These are phyloP conservation scores for Benitochromis conjunctus DNA, from an alignment of 2,113 vertebrate genomes.

Conservation along the genomic window DNA sequence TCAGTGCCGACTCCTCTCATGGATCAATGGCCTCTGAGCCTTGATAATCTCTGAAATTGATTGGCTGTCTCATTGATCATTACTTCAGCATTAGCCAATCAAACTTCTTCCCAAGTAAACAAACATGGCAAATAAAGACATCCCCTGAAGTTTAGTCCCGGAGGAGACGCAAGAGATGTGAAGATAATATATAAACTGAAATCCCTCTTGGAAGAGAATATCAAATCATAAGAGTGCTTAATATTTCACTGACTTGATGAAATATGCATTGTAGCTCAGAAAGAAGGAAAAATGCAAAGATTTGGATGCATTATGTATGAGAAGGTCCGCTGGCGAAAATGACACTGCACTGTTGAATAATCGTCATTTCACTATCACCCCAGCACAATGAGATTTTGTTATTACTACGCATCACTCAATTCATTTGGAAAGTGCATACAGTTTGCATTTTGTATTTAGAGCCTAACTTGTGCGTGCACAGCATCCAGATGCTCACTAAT, in stretches of 20 bases:
- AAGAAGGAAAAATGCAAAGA: slow-evolving; percentile 70
- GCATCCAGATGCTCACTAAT: slow-evolving; percentile 43
- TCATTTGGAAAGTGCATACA: slow-evolving; percentile 51
- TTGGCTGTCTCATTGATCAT: slow-evolving; percentile 52
- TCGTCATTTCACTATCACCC: slow-evolving; percentile 58
- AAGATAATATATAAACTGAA: slow-evolving; percentile 46
- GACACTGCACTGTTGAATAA: slow-evolving; percentile 69
- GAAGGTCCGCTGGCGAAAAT: slow-evolving; percentile 66
- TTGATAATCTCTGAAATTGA: slow-evolving; percentile 62
- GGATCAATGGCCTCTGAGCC: slow-evolving; percentile 55
- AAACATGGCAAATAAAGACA: slow-evolving; percentile 47
- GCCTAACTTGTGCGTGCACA: not conserved
- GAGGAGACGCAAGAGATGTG: slow-evolving; percentile 6
- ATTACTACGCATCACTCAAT: slow-evolving; percentile 55
- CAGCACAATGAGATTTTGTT: slow-evolving; percentile 59
- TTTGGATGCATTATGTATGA: slow-evolving; percentile 71
- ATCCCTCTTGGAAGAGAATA: slow-evolving; percentile 65
- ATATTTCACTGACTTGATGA: slow-evolving; percentile 73
- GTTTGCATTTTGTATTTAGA: slow-evolving; percentile 47
- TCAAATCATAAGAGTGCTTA: slow-evolving; percentile 71
- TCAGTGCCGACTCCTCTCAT: slow-evolving; percentile 11
- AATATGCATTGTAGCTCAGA: slow-evolving; percentile 74
- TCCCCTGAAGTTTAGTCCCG: slow-evolving; percentile 10
- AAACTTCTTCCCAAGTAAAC: slow-evolving; percentile 45
- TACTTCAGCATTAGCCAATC: slow-evolving; percentile 48